These are phyloP conservation scores for Brenthis hecate DNA, from an alignment of 2,888 invertebrate genomes.

Conservation along the genomic window DNA sequence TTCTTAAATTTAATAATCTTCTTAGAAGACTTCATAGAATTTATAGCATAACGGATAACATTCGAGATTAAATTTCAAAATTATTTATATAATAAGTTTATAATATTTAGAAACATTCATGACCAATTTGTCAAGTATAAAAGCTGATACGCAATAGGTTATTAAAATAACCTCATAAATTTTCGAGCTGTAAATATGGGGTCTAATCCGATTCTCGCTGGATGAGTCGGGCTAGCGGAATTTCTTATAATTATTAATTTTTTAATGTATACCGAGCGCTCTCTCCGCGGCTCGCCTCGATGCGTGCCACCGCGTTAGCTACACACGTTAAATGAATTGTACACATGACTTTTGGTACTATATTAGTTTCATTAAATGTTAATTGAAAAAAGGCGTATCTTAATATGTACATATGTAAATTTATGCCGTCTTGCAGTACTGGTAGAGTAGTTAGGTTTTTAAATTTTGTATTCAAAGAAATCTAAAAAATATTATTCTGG, in stretches of 20 bases:
- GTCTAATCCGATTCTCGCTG: conserved; percentile 36
- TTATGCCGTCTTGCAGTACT: too few relatives aligned
- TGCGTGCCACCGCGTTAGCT: conserved; percentile 44
- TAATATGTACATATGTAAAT: too few relatives aligned
- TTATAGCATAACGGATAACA: too few relatives aligned
- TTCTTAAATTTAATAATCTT: too few relatives aligned
- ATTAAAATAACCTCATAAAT: conserved; percentile 12
- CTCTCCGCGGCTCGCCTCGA: conserved; percentile 70
- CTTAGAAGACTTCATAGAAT: too few relatives aligned
- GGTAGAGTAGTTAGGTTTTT: too few relatives aligned
- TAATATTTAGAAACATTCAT: neutral
- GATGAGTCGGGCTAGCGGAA: conserved; percentile 59
- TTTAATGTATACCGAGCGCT: conserved; percentile 77
- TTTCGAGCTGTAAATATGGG: neutral
- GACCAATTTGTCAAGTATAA: neutral
- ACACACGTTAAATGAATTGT: conserved; percentile 34
- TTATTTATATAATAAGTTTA: neutral
- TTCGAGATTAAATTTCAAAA: too few relatives aligned
- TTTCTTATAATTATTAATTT: conserved; percentile 81
- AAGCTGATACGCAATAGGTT: conserved; percentile 2
- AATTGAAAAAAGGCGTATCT: too few relatives aligned
- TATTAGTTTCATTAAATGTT: neutral
- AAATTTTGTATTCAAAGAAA: too few relatives aligned
- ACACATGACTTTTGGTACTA: neutral
- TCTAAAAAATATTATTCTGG: too few relatives aligned